Conservation (phyloP, 2,888 invertebrate species). For the Omphaloscelis lunosa region DNA sequence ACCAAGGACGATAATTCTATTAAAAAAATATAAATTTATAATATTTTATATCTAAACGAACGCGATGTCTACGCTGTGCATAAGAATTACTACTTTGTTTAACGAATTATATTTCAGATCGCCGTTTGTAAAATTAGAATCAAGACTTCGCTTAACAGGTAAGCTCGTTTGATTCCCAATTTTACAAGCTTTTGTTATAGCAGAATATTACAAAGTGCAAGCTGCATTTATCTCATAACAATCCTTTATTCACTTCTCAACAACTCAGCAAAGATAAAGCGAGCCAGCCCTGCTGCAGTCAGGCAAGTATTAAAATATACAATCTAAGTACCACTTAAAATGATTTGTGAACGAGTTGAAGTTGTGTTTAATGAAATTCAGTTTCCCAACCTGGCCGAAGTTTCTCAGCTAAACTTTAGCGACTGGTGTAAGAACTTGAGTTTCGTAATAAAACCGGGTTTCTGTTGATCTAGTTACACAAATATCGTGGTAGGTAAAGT, state of each 20-base stretch:
- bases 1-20: too few relatives aligned
- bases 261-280: slow-evolving; percentile 17
- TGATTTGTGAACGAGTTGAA: slow-evolving; percentile 59
- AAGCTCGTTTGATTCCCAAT: too few relatives aligned
- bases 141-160: too few relatives aligned
- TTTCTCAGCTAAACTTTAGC: slow-evolving; percentile 39
- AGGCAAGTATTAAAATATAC: slow-evolving; percentile 53
- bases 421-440: slow-evolving; percentile 33
- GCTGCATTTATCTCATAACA: neutral
- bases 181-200: neutral
- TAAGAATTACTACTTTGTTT: too few relatives aligned
- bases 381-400: slow-evolving; percentile 44
- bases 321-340: slow-evolving; percentile 48
- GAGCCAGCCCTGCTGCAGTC: slow-evolving; percentile 26
- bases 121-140: neutral
- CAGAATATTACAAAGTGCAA: neutral
- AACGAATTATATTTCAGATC: too few relatives aligned
- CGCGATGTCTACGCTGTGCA: too few relatives aligned
- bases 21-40: too few relatives aligned
- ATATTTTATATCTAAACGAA: too few relatives aligned
- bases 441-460: slow-evolving; percentile 7
- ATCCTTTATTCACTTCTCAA: slow-evolving; percentile 31
- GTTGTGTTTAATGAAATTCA: slow-evolving; percentile 62
- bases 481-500: neutral
- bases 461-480: slow-evolving; percentile 14